These are phyloP conservation scores for Gallinago solitaria DNA, from an alignment of 2,797 vertebrate species.

Conservation along the genomic window DNA sequence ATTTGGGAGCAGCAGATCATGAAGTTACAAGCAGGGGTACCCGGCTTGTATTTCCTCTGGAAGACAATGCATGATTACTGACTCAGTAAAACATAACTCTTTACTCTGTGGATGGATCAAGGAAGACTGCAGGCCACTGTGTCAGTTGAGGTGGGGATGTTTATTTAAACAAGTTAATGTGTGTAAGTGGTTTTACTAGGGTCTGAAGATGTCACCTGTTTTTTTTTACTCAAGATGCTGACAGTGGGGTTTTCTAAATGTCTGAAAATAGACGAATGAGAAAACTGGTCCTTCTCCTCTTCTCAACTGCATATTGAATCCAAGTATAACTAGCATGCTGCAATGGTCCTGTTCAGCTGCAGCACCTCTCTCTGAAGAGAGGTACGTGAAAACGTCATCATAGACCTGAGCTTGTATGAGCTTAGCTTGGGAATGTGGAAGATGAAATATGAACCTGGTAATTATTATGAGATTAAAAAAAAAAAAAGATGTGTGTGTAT, in stretches of 20 bases:
- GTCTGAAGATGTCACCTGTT: constrained; percentile 38
- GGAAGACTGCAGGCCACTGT: constrained; percentile 60
- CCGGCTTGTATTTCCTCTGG: constrained; percentile 92
- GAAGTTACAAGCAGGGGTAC: constrained; percentile 92
- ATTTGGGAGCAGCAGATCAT: constrained; percentile 89
- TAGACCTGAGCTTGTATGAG: constrained; percentile 34
- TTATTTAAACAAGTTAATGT: constrained; percentile 45
- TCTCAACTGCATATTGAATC: constrained; percentile 14
- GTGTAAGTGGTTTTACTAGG: constrained; percentile 46
- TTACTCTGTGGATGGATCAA: constrained; percentile 37
- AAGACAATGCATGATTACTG: constrained; percentile 87
- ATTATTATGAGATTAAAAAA: background rate
- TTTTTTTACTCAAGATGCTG: constrained; percentile 57
- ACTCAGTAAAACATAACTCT: constrained; percentile 38
- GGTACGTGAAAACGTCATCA: background rate
- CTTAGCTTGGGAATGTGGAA: constrained; percentile 41
- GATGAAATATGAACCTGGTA: background rate
- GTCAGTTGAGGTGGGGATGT: constrained; percentile 65
- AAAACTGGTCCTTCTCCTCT: constrained; percentile 17
- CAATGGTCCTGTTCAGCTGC: constrained; percentile 62
- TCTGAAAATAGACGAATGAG: constrained; percentile 5
- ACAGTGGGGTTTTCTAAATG: constrained; percentile 51
- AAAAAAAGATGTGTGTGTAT: background rate
- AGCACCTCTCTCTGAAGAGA: constrained; percentile 39
- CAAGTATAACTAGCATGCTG: constrained; percentile 66